Percentiles rank a stretch among this genome's conserved stretches.
These are phyloP conservation scores for Tympanuchus pallidicinctus DNA, from an alignment of 2,113 vertebrate species.

Conservation along the genomic window DNA sequence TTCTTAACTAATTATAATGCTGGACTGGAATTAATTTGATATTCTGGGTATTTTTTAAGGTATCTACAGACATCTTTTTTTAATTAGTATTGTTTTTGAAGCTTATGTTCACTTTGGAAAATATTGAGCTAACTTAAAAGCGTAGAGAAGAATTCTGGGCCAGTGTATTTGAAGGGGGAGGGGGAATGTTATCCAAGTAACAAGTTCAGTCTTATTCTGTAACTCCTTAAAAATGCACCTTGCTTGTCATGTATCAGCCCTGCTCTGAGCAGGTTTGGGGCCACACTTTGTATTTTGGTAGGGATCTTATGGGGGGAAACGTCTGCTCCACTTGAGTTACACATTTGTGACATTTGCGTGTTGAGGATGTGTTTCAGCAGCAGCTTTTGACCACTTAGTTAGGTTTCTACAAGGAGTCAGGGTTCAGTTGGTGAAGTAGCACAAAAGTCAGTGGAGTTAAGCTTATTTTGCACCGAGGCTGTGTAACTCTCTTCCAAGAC, in stretches of 20 bases:
- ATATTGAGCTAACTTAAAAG: constrained; percentile 69
- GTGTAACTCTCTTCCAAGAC: not conserved
- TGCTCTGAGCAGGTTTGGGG: constrained; percentile 53
- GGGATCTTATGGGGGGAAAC: constrained; percentile 63
- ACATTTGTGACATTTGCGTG: constrained; percentile 64
- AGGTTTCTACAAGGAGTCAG: constrained; percentile 4
- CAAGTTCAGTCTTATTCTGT: constrained; percentile 68
- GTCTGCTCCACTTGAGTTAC: constrained; percentile 65
- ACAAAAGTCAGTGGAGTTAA: not conserved
- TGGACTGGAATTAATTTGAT: constrained; percentile 79
- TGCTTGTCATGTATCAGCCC: constrained; percentile 37
- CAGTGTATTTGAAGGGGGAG: constrained; percentile 65
- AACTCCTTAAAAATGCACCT: constrained; percentile 67
- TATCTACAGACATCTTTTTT: constrained; percentile 76
- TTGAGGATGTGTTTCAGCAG: constrained; percentile 72
- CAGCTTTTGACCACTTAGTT: constrained; percentile 64
- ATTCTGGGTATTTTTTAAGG: constrained; percentile 80
- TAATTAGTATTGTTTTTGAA: constrained; percentile 76
- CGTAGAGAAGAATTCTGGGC: constrained; percentile 64
- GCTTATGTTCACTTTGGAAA: constrained; percentile 67
- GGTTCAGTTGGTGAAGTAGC: constrained; percentile 36
- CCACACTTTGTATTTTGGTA: constrained; percentile 53
- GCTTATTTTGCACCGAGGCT: constrained; percentile 33
- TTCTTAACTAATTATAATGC: constrained; percentile 72
- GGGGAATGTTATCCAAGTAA: constrained; percentile 67